Percentiles rank a stretch among this genome's conserved stretches.
These are phyloP conservation scores for Sabellastarte sp. DNA, from an alignment of 2,888 invertebrate genomes.

Conservation along the genomic window DNA sequence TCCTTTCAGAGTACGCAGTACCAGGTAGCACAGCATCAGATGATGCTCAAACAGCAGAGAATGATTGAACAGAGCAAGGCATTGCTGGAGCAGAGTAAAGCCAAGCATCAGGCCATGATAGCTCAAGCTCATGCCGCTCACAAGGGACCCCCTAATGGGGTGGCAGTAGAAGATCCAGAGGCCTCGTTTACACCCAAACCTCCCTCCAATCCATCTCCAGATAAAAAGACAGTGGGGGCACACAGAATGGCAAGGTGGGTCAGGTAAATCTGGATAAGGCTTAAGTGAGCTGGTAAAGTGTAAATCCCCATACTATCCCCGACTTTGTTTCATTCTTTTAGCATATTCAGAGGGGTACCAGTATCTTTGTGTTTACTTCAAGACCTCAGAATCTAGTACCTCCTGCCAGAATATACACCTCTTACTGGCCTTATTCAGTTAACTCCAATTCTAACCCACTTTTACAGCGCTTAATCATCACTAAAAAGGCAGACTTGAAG, in stretches of 20 bases:
- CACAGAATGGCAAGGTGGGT: slow-evolving; percentile 45
- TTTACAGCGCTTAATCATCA: too few relatives aligned
- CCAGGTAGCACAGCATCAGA: slow-evolving; percentile 25
- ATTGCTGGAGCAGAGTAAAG: slow-evolving; percentile 53
- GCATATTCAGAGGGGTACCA: too few relatives aligned
- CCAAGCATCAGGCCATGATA: slow-evolving; percentile 57
- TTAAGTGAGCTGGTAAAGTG: too few relatives aligned
- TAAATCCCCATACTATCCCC: too few relatives aligned
- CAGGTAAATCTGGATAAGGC: too few relatives aligned
- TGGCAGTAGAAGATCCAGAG: slow-evolving; percentile 8
- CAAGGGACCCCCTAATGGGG: slow-evolving; percentile 23
- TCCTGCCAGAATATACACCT: too few relatives aligned
- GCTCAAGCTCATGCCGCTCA: slow-evolving; percentile 54
- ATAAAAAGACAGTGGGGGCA: slow-evolving; percentile 34
- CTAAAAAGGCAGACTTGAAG: too few relatives aligned
- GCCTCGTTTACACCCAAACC: slow-evolving; percentile 41
- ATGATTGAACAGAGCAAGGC: slow-evolving; percentile 32
- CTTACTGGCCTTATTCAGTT: too few relatives aligned
- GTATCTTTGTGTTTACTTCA: too few relatives aligned
- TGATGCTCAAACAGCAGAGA: slow-evolving; percentile 39
- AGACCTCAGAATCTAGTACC: too few relatives aligned
- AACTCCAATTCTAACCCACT: too few relatives aligned
- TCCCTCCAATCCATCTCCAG: slow-evolving; percentile 33
- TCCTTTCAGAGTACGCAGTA: slow-evolving; percentile 43
- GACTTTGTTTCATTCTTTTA: too few relatives aligned